These are phyloP conservation scores for Brachystomella parvula DNA, from an alignment of 1,140 invertebrate genomes.

Conservation along the genomic window DNA sequence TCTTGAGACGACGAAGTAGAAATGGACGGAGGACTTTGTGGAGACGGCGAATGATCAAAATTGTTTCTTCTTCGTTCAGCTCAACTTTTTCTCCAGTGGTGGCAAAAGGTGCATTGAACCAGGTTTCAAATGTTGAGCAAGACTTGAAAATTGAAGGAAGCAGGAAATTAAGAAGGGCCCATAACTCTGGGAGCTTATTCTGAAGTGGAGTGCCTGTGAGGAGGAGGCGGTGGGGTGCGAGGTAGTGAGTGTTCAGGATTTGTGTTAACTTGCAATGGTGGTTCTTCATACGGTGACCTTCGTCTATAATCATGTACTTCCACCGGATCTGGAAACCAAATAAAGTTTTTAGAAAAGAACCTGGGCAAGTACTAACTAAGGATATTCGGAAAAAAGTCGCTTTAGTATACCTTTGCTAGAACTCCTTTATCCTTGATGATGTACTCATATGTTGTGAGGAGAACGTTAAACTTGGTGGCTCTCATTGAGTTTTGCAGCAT, in stretches of 20 bases:
- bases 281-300: constrained; percentile 67
- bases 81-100: constrained; percentile 53
- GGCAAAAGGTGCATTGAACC: constrained; percentile 64
- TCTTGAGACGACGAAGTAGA: constrained; percentile 58
- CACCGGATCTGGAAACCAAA: constrained; percentile 46
- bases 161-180: constrained; percentile 63
- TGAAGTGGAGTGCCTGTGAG: constrained; percentile 61
- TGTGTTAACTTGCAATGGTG: constrained; percentile 65
- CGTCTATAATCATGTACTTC: constrained; percentile 69
- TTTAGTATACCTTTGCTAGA: constrained; percentile 69
- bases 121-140: constrained; percentile 39
- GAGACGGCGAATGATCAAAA: constrained; percentile 62
- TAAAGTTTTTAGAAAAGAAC: no score
- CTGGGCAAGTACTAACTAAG: not conserved
- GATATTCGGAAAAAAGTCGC: constrained; percentile 57
- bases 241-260: constrained; percentile 59
- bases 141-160: constrained; percentile 62
- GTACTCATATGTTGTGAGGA: constrained; percentile 64
- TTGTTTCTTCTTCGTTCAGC: constrained; percentile 63
- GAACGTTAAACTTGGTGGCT: constrained; percentile 57
- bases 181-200: constrained; percentile 60
- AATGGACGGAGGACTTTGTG: constrained; percentile 65
- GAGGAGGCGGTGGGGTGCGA: constrained; percentile 56
- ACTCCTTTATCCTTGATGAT: constrained; percentile 60
- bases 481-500: constrained; percentile 49